These are phyloP conservation scores for Emydoidea blandingii DNA, from an alignment of 2,797 vertebrate genomes.

Conservation along the genomic window DNA sequence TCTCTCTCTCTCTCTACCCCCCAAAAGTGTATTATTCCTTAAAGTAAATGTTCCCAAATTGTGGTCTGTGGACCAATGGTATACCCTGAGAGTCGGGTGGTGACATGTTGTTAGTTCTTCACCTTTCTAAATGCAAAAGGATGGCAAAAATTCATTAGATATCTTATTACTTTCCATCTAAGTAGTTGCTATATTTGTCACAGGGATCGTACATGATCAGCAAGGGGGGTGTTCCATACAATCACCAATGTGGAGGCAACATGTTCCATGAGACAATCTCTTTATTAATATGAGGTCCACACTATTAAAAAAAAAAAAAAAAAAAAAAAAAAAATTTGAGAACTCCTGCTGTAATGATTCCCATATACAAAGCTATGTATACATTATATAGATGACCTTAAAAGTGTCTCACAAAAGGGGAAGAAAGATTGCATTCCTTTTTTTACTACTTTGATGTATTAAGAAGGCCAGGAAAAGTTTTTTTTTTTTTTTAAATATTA, in stretches of 20 bases:
- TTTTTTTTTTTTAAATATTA: background rate
- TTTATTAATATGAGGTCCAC: too few relatives aligned
- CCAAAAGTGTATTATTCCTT: background rate
- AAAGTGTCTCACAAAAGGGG: background rate
- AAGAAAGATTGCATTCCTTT: background rate
- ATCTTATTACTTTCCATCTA: background rate
- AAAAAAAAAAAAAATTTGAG: too few relatives aligned
- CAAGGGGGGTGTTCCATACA: background rate
- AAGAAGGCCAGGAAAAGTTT: background rate
- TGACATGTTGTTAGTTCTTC: background rate
- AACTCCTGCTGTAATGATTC: too few relatives aligned
- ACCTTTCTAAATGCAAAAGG: background rate
- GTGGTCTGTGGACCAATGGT: background rate
- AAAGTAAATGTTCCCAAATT: background rate
- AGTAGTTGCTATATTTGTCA: background rate
- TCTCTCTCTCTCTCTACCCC: background rate
- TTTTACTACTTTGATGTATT: background rate
- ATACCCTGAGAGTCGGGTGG: background rate
- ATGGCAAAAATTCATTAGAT: background rate
- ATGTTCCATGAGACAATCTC: background rate
- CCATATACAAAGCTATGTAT: too few relatives aligned
- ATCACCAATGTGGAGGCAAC: background rate
- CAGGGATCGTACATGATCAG: background rate
- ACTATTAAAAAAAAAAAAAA: too few relatives aligned
- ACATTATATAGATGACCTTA: too few relatives aligned